phyloP scores from a whole-genome alignment of 2,797 vertebrate species.

The Gymnodraco acuticeps region DNA sequence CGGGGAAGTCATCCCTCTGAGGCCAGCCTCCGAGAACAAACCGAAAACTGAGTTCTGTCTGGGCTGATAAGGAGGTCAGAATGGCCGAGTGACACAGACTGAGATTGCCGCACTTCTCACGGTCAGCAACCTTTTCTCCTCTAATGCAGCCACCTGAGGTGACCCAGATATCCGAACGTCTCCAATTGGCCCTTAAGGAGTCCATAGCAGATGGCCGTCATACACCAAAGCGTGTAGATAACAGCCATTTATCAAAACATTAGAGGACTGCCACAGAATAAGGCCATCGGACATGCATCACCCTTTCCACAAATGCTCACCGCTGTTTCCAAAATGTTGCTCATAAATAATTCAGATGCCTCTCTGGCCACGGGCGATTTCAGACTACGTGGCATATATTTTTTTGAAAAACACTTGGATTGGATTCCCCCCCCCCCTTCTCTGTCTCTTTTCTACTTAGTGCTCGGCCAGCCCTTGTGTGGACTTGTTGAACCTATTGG shows the following conservation, averaged over 20 bases:
- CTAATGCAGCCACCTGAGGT: conserved; percentile 79
- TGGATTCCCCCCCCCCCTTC: conserved; percentile 8
- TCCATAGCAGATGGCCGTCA: conserved; percentile 83
- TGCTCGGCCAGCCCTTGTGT: not conserved
- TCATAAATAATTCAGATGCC: conserved; percentile 81
- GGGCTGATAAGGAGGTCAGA: conserved; percentile 75
- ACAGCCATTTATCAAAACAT: conserved; percentile 86
- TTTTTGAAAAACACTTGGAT: conserved; percentile 50
- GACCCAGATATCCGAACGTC: conserved; percentile 82
- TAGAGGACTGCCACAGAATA: conserved; percentile 79
- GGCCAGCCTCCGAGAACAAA: conserved; percentile 63
- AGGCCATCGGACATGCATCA: conserved; percentile 83
- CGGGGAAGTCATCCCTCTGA: conserved; percentile 69
- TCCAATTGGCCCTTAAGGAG: conserved; percentile 82
- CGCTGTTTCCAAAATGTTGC: conserved; percentile 77
- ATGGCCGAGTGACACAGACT: conserved; percentile 58
- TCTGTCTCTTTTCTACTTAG: conserved; percentile 19
- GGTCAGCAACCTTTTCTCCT: conserved; percentile 76
- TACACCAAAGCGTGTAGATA: conserved; percentile 82
- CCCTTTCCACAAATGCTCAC: conserved; percentile 69
- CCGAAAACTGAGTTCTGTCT: conserved; percentile 64
- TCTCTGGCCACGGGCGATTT: conserved; percentile 58
- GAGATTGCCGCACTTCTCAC: conserved; percentile 72
- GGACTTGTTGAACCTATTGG: conserved; percentile 27
- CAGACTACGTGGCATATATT: conserved; percentile 45